Conservation (phyloP, 2,113 vertebrate species). For the Phocoena sinus region DNA sequence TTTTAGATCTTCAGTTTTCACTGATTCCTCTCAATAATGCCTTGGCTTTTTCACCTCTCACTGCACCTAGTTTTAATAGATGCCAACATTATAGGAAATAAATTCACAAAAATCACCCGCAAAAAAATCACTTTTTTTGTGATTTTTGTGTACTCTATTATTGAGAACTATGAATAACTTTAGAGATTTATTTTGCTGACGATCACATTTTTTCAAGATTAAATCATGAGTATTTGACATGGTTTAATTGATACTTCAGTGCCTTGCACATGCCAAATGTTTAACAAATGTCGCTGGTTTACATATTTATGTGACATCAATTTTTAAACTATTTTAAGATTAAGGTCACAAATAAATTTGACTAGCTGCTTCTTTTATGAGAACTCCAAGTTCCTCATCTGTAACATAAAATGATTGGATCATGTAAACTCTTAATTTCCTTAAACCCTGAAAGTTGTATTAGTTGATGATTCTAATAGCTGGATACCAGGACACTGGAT, state of each 20-base stretch:
- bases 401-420: background rate
- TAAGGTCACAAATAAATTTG: background rate
- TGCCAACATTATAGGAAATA: background rate
- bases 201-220: background rate
- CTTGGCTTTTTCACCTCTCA: background rate
- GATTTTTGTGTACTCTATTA: background rate
- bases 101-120: background rate
- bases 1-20: constrained; percentile 34
- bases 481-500: rapidly evolving
- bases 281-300: background rate
- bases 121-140: background rate
- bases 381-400: background rate
- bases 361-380: background rate
- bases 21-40: constrained; percentile 2
- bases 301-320: background rate
- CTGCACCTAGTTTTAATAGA: background rate
- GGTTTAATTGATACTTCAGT: background rate
- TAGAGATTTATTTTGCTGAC: background rate
- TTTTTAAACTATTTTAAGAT: background rate
- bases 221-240: background rate
- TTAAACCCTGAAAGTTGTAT: background rate
- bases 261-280: background rate
- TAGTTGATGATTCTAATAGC: background rate
- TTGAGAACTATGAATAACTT: background rate
- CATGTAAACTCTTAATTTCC: background rate